Percentiles rank a stretch among this genome's conserved stretches.
Evolutionary conservation across 2,888 invertebrate genomes (phyloP).

Genomic region (Scrobipalpa costella): DNA sequence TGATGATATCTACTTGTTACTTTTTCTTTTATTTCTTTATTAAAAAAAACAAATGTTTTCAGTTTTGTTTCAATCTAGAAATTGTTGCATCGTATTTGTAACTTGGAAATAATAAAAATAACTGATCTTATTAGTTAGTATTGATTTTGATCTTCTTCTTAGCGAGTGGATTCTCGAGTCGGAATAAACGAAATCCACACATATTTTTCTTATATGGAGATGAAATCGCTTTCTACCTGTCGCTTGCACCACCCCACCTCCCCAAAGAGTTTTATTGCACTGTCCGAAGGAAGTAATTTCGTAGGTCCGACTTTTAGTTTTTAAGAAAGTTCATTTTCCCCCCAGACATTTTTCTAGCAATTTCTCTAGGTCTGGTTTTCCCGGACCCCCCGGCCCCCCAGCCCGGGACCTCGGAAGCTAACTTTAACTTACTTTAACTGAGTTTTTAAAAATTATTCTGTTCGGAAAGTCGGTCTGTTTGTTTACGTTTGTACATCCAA

Average conservation of each 20-base stretch:
- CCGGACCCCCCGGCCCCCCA: conserved; percentile 12
- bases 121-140: too few species aligned
- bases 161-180: too few species aligned
- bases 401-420: conserved; percentile 45
- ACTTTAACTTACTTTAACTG: conserved; percentile 31
- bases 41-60: too few species aligned
- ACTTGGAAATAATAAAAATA: too few species aligned
- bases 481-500: conserved; percentile 29
- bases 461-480: conserved; percentile 21
- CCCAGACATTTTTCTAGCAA: conserved; percentile 65
- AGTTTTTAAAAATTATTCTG: conserved; percentile 28
- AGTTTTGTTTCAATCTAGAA: too few species aligned
- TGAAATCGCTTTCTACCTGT: conserved; percentile 38
- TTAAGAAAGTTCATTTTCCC: conserved; percentile 77
- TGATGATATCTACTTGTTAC: too few species aligned
- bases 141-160: too few species aligned
- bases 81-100: too few species aligned
- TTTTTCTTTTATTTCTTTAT: too few species aligned
- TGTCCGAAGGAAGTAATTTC: conserved; percentile 79
- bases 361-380: conserved; percentile 39
- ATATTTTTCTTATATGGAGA: too few species aligned
- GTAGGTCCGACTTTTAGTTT: conserved; percentile 80
- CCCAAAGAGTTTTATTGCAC: conserved; percentile 79
- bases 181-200: too few species aligned
- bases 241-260: conserved; percentile 46